Conservation (phyloP, 2,888 invertebrate genomes). For the Callyntrura guangdongensis region DNA sequence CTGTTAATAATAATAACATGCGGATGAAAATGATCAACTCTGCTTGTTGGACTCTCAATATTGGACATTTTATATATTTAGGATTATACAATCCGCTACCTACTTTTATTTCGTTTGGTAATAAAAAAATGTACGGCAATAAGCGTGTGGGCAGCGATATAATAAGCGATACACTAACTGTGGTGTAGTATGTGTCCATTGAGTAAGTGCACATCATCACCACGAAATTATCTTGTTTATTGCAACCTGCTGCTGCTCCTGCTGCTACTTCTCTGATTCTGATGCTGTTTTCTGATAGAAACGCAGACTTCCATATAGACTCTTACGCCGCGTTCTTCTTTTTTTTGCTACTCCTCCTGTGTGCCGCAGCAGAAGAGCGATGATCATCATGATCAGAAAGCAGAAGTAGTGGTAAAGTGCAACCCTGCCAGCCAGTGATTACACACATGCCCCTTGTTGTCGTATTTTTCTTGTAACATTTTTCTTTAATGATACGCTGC, state of each 20-base stretch:
- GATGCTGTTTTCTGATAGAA: background rate
- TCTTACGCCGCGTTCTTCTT: background rate
- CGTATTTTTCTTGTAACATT: background rate
- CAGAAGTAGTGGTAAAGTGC: conserved; percentile 12
- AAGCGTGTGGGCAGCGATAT: conserved; percentile 40
- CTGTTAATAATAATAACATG: background rate
- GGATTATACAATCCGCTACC: background rate
- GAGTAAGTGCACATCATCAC: conserved; percentile 28
- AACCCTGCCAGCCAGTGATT: background rate
- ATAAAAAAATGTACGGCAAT: background rate
- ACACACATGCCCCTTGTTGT: background rate
- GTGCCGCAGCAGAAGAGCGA: background rate
- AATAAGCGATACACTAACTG: background rate
- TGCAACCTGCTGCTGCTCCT: conserved; percentile 48
- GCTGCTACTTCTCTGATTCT: background rate
- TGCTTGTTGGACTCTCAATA: background rate
- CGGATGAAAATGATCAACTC: background rate
- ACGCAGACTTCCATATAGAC: background rate
- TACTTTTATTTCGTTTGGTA: conserved; percentile 26
- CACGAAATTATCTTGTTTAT: conserved; percentile 53
- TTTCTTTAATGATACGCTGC: conserved; percentile 15
- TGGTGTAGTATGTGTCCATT: background rate
- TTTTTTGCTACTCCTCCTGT: background rate
- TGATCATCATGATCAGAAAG: background rate
- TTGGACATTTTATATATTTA: background rate